Evolutionary conservation across 1,140 invertebrate genomes (phyloP), one percentile per base, ranked within the genome.

Genomic region (Drosophila sucinea): DNA sequence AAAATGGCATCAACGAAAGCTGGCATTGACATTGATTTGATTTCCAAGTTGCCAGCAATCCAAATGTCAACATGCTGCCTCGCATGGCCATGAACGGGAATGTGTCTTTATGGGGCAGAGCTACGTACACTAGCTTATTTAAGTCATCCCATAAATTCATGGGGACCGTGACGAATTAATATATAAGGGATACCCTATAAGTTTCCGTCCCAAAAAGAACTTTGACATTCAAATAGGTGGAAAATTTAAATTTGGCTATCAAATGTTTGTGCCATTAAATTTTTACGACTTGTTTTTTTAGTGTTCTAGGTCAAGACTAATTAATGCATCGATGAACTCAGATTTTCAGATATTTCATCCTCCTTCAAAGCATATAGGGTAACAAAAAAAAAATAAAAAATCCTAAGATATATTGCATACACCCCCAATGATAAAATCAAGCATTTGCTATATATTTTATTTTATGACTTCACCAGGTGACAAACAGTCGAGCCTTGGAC

Each of bases 11-110:
- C 44, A 67, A 40, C 55, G 17, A 76, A 54, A 73, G 60, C 38
- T 81, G 79, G 61, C 47, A 68, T 63, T 79, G 80, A 84, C 80
- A 79, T 79, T 82, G 81, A 82, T 82, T 84, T 79, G 76, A 82
- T 84, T 79, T 67, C 47, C 54, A 54, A 68, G 66, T 56, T 51
- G 60, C 67, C 25, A 40, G 33, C 72, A 66, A 68, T 67, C 55
- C 61, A 74, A 82, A 74, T 79, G 79, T 70, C 79, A 81, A 62
- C 69, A 58, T 40, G 29, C 40, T 51, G 63, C 51, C 3, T 23
- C 35, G 25, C 38, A 38, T 67, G 57, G 51, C 30, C 67, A 63
- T 32, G 38, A 7, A 44, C 40, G 61, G n/a, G 41, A 41, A 55
- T 60, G 25, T 25, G n/a, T 51, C 27, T 51, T 51, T 51, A 51